A percentile compares a stretch with the other conserved stretches of the same genome.
Conservation (phyloP, 2,797 vertebrate genomes). For the Kryptopterus vitreolus region DNA sequence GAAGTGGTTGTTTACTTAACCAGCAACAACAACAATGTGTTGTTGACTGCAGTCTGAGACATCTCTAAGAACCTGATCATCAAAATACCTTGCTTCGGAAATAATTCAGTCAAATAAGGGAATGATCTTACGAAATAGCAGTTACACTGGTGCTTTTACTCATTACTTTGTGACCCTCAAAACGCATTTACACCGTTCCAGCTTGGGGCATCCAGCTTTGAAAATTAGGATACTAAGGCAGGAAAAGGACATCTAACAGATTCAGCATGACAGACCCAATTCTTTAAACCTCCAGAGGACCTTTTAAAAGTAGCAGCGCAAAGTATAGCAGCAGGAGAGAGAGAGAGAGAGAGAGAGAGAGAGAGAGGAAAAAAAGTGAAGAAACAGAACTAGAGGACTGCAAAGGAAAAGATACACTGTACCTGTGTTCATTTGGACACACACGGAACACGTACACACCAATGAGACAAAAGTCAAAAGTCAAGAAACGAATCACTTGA, state of each 20-base stretch:
- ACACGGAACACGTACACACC: slow-evolving; percentile 37
- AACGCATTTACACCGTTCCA: background rate
- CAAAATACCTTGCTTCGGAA: background rate
- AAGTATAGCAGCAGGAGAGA: slow-evolving; percentile 31
- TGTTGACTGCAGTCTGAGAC: background rate
- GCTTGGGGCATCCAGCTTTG: background rate
- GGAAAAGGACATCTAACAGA: background rate
- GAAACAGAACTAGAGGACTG: slow-evolving; percentile 15
- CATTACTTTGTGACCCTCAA: background rate
- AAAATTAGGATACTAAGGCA: slow-evolving; percentile 16
- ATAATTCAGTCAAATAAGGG: background rate
- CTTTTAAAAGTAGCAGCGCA: slow-evolving; percentile 25
- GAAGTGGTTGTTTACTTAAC: background rate
- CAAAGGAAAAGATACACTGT: slow-evolving; percentile 17
- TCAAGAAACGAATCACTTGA: slow-evolving; percentile 31
- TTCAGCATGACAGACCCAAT: slow-evolving; percentile 12
- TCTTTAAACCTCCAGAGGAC: slow-evolving; percentile 25
- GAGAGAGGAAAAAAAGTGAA: slow-evolving; percentile 14
- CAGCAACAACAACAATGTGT: background rate
- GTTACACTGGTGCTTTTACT: background rate
- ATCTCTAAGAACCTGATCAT: background rate
- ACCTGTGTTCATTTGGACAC: slow-evolving; percentile 19
- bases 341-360: too few species aligned
- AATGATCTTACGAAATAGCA: background rate
- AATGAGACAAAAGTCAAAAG: slow-evolving; percentile 39